Evolutionary conservation across 2,797 vertebrate species (phyloP).

Genomic region (Notamacropus eugenii): DNA sequence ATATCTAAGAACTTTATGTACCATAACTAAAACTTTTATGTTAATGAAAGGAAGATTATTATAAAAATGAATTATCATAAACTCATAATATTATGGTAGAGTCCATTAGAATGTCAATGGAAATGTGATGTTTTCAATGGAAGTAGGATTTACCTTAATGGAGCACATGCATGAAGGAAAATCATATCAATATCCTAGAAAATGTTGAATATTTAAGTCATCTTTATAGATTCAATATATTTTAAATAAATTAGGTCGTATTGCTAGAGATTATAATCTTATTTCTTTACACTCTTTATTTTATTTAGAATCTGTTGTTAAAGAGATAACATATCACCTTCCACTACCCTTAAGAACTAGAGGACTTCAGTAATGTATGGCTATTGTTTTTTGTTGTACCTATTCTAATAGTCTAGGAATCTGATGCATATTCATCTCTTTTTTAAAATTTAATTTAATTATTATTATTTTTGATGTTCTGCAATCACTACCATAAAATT

Average conservation of each 20-base stretch:
- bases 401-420: constrained; percentile 18
- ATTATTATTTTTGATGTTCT: no score
- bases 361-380: constrained; percentile 15
- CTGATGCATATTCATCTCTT: constrained; percentile 34
- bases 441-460: no score
- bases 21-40: constrained; percentile 72
- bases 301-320: neutral
- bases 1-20: constrained; percentile 76
- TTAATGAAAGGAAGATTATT: constrained; percentile 83
- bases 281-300: constrained; percentile 39
- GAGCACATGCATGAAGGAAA: constrained; percentile 51
- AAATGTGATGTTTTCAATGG: constrained; percentile 60
- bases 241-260: constrained; percentile 2
- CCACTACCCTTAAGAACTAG: constrained; percentile 2
- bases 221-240: constrained; percentile 16
- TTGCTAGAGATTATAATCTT: constrained; percentile 34
- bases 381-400: neutral
- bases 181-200: constrained; percentile 46
- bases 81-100: constrained; percentile 71
- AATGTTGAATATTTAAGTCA: constrained; percentile 41
- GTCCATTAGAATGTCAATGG: constrained; percentile 69
- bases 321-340: constrained; percentile 28
- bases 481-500: no score
- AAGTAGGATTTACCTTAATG: constrained; percentile 65
- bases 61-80: constrained; percentile 80